A percentile compares a stretch with the other conserved stretches of the same genome.
Evolutionary conservation across 2,888 invertebrate species (phyloP).

Genomic region (Agelastica alni): DNA sequence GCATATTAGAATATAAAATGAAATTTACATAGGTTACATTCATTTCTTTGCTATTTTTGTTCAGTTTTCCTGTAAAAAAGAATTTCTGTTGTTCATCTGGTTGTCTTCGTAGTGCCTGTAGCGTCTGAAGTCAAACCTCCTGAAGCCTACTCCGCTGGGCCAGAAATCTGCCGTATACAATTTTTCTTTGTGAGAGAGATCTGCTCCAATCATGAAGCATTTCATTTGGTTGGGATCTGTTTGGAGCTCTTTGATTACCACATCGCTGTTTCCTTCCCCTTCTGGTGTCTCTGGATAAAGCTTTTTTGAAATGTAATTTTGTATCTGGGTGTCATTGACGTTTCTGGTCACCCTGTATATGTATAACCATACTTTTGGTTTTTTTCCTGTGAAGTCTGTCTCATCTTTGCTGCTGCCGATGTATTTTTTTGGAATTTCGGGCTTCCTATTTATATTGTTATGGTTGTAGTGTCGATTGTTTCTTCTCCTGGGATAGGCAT

Average conservation of each 20-base stretch:
- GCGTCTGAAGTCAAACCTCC: constrained; percentile 1
- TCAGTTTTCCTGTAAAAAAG: too few relatives aligned
- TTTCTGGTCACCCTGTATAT: constrained; percentile 4
- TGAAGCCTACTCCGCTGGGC: constrained; percentile 7
- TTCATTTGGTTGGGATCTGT: constrained; percentile 9
- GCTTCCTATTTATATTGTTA: neutral
- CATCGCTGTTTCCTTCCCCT: neutral
- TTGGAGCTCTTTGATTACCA: constrained; percentile 1
- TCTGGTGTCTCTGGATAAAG: neutral
- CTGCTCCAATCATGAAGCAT: constrained; percentile 5
- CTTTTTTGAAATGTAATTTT: constrained; percentile 5
- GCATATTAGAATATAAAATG: too few relatives aligned
- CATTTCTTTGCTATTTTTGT: too few relatives aligned
- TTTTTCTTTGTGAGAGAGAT: constrained; percentile 1
- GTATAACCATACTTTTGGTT: constrained; percentile 10
- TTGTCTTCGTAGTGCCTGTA: neutral
- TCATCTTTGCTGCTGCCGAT: constrained; percentile 5
- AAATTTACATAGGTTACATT: too few relatives aligned
- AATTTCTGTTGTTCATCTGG: too few relatives aligned
- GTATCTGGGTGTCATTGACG: constrained; percentile 2
- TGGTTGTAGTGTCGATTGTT: constrained; percentile 2
- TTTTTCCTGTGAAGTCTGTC: constrained; percentile 4
- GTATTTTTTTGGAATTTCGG: constrained; percentile 5
- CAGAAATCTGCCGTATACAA: constrained; percentile 5
- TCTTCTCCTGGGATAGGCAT: neutral